phyloP scores from a whole-genome alignment of 1,140 invertebrate species.

The Cataglyphis hispanica region DNA sequence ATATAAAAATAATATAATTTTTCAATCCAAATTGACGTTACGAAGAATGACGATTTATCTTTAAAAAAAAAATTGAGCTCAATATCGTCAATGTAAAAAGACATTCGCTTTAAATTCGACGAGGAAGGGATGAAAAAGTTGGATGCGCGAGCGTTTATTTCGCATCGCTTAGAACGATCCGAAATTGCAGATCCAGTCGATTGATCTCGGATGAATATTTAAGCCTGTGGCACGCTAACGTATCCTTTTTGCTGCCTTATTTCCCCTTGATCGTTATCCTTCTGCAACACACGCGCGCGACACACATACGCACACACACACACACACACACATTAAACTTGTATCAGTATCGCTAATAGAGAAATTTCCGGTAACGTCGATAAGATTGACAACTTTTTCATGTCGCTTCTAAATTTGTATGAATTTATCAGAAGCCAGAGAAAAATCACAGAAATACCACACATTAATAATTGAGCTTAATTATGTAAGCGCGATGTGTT shows the following conservation, averaged over 20 bases:
- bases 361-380: slow-evolving; percentile 7
- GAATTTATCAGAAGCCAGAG: slow-evolving; percentile 6
- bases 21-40: not conserved
- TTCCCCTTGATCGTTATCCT: slow-evolving; percentile 8
- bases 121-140: slow-evolving; percentile 7
- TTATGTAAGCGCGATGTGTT: not conserved
- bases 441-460: not conserved
- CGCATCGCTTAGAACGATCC: slow-evolving; percentile 27
- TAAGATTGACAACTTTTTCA: slow-evolving; percentile 12
- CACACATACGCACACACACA: not conserved
- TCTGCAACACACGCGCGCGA: too few species aligned
- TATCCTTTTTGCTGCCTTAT: slow-evolving; percentile 36
- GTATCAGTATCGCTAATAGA: slow-evolving; percentile 6
- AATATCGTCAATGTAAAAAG: slow-evolving; percentile 14
- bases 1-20: not conserved
- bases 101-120: slow-evolving; percentile 41
- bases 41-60: not conserved
- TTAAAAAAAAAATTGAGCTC: not conserved
- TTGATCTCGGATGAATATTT: slow-evolving; percentile 67
- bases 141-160: slow-evolving; percentile 47
- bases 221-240: slow-evolving; percentile 37
- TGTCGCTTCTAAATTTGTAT: not conserved
- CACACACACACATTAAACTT: not conserved
- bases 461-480: not conserved
- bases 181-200: slow-evolving; percentile 64